A percentile compares a stretch with the other conserved stretches of the same genome.
phyloP scores from a whole-genome alignment of 2,888 invertebrate genomes.

The Hirtodrosophila cameraria region DNA sequence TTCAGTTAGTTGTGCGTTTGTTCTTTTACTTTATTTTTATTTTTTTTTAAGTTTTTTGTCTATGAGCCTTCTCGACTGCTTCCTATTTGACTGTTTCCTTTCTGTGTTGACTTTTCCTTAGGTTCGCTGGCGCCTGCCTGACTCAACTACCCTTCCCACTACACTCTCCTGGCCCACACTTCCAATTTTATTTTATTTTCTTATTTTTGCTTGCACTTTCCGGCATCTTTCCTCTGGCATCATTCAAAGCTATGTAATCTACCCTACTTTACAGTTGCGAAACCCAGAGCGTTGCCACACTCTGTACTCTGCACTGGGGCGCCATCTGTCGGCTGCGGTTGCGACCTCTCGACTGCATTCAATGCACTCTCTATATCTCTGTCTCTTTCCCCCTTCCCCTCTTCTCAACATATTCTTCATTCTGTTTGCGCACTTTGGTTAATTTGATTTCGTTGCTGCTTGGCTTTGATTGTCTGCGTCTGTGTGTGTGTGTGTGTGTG shows the following conservation, averaged over 20 bases:
- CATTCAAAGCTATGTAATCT: slow-evolving; percentile 69
- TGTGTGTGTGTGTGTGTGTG: slow-evolving; percentile 8
- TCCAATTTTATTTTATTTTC: neutral
- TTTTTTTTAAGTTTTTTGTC: slow-evolving; percentile 50
- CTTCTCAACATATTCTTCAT: slow-evolving; percentile 39
- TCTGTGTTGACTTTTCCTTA: slow-evolving; percentile 65
- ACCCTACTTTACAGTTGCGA: slow-evolving; percentile 74
- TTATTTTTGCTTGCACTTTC: slow-evolving; percentile 35
- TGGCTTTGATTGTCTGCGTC: slow-evolving; percentile 28
- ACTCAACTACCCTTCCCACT: neutral
- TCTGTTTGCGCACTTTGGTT: slow-evolving; percentile 73
- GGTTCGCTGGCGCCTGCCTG: slow-evolving; percentile 47
- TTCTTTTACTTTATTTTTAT: slow-evolving; percentile 19
- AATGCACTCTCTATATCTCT: slow-evolving; percentile 29
- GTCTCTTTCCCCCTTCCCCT: neutral
- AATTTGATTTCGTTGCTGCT: slow-evolving; percentile 67
- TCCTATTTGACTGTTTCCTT: slow-evolving; percentile 59
- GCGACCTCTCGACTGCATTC: slow-evolving; percentile 42
- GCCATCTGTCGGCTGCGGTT: slow-evolving; percentile 61
- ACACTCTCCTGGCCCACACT: neutral
- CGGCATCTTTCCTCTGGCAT: slow-evolving; percentile 53
- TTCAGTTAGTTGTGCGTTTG: slow-evolving; percentile 21
- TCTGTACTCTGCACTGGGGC: slow-evolving; percentile 32
- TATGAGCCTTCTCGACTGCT: slow-evolving; percentile 45
- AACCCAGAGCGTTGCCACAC: slow-evolving; percentile 49